phyloP scores from a whole-genome alignment of 2,113 vertebrate species.

The Pteruthius melanotis region DNA sequence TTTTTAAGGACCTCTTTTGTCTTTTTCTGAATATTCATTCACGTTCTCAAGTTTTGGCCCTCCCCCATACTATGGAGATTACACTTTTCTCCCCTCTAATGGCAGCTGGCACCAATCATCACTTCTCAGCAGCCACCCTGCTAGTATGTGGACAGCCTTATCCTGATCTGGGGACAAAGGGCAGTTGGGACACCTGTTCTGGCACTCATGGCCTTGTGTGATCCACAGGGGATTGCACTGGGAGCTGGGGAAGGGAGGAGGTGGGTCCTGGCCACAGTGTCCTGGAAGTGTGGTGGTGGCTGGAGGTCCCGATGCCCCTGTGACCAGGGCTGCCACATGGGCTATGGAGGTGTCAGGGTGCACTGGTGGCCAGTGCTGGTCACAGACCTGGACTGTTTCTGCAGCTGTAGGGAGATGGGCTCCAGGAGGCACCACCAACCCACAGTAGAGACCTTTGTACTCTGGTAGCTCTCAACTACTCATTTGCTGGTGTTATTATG shows the following conservation, averaged over 20 bases:
- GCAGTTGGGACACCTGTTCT: neutral
- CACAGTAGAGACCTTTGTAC: neutral
- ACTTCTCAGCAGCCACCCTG: neutral
- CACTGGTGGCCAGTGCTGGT: neutral
- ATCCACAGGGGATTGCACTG: rapidly evolving
- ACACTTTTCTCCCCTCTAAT: neutral
- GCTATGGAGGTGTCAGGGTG: rapidly evolving
- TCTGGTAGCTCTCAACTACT: neutral
- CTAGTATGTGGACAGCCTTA: neutral
- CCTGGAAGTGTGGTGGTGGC: neutral
- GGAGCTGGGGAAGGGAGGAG: neutral
- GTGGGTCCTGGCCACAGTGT: neutral
- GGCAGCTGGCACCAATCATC: neutral
- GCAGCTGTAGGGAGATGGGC: neutral
- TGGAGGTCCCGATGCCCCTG: neutral
- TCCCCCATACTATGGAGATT: neutral
- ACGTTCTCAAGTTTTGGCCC: neutral
- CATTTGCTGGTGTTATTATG: neutral
- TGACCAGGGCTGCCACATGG: rapidly evolving
- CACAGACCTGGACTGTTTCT: neutral
- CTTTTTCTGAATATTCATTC: neutral
- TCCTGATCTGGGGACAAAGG: neutral
- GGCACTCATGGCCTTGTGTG: neutral
- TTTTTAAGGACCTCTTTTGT: neutral
- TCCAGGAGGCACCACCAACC: neutral